Conservation (phyloP, 2,797 vertebrate genomes). For the Muscicapa comitata region DNA sequence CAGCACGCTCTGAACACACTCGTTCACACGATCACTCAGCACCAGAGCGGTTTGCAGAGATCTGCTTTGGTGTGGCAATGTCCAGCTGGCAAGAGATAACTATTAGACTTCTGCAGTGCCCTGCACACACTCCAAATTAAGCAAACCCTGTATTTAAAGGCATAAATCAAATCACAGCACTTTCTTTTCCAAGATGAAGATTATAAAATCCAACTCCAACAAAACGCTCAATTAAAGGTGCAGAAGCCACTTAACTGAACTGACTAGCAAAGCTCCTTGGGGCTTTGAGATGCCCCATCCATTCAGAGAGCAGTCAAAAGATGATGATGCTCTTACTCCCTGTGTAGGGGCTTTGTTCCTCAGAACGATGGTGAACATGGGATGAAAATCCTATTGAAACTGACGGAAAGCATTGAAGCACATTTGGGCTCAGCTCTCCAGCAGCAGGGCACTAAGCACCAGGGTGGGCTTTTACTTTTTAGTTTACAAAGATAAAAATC, state of each 20-base stretch:
- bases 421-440: neutral
- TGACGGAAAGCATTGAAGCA: neutral
- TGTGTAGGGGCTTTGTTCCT: neutral
- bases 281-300: neutral
- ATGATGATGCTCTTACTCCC: neutral
- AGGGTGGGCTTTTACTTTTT: neutral
- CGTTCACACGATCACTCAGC: neutral
- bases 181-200: neutral
- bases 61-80: neutral
- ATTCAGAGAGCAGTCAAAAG: neutral
- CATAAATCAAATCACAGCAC: neutral
- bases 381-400: neutral
- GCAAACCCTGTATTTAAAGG: neutral
- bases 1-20: neutral
- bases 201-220: neutral
- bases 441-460: neutral
- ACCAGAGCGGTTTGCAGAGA: neutral
- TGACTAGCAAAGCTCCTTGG: neutral
- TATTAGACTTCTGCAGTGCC: neutral
- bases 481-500: slow-evolving; percentile 37
- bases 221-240: neutral
- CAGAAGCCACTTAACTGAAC: neutral
- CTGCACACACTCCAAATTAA: neutral
- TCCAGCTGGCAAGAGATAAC: slow-evolving; percentile 22
- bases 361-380: neutral